These are phyloP conservation scores for Caprella mutica DNA, from an alignment of 2,888 invertebrate species.

Conservation along the genomic window DNA sequence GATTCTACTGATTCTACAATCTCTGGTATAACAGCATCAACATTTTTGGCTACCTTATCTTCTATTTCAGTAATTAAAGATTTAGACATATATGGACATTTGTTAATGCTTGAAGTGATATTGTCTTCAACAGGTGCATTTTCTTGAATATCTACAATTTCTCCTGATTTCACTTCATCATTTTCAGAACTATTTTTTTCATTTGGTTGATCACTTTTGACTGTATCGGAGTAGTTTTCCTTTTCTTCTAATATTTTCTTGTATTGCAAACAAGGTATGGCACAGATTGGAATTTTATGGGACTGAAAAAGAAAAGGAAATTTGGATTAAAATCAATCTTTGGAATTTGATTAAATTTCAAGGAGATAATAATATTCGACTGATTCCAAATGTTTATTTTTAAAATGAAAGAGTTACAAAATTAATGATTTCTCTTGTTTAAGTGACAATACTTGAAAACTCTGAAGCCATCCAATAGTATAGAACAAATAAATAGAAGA, in stretches of 20 bases:
- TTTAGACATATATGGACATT: neutral
- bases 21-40: neutral
- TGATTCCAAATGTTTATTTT: neutral
- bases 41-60: neutral
- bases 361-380: neutral
- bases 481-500: too few species aligned
- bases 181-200: too few species aligned
- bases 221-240: too few species aligned
- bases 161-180: too few species aligned
- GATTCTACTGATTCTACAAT: neutral
- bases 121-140: neutral
- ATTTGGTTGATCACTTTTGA: too few species aligned
- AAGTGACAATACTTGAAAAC: too few species aligned
- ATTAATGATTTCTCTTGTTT: too few species aligned
- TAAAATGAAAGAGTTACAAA: too few species aligned
- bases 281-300: slow-evolving; percentile 88
- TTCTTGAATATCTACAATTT: neutral
- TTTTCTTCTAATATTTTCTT: slow-evolving; percentile 38
- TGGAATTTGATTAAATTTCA: neutral
- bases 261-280: slow-evolving; percentile 82
- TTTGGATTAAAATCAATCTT: neutral
- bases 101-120: neutral
- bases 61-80: neutral
- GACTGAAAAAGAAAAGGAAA: slow-evolving; percentile 48
- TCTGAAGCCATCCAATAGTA: too few species aligned